Percentiles rank a stretch among this genome's conserved stretches.
Conservation (phyloP, 2,888 invertebrate species). For the Nephrotoma flavescens region DNA sequence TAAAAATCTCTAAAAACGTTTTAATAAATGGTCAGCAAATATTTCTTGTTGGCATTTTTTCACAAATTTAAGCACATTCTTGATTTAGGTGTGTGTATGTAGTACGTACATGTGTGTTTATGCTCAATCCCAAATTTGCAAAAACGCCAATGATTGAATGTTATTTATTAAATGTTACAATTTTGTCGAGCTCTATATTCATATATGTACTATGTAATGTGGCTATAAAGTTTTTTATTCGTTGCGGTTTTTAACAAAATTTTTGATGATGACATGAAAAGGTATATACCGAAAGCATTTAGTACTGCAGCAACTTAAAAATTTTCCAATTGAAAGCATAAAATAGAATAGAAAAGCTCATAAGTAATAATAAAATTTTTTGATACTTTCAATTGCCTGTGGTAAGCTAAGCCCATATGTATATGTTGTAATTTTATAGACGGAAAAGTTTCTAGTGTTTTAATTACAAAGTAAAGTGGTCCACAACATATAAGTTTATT, state of each 20-base stretch:
- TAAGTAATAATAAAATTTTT: too few relatives aligned
- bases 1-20: neutral
- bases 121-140: neutral
- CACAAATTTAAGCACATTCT: neutral
- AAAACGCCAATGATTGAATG: neutral
- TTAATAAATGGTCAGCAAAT: neutral
- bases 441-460: too few relatives aligned
- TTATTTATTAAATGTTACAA: neutral
- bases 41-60: neutral
- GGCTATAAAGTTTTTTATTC: neutral
- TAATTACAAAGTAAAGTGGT: too few relatives aligned
- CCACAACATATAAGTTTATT: too few relatives aligned
- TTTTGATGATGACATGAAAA: neutral
- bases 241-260: neutral
- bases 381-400: too few relatives aligned
- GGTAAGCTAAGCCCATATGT: too few relatives aligned
- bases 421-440: too few relatives aligned
- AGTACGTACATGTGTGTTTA: neutral
- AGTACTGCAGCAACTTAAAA: neutral
- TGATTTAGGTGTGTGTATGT: neutral
- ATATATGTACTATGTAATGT: too few relatives aligned
- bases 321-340: neutral
- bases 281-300: neutral
- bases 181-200: neutral
- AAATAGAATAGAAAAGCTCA: too few relatives aligned